Base-by-base conservation (phyloP, 2,888 invertebrate species). In the Acleris emargana region DNA sequence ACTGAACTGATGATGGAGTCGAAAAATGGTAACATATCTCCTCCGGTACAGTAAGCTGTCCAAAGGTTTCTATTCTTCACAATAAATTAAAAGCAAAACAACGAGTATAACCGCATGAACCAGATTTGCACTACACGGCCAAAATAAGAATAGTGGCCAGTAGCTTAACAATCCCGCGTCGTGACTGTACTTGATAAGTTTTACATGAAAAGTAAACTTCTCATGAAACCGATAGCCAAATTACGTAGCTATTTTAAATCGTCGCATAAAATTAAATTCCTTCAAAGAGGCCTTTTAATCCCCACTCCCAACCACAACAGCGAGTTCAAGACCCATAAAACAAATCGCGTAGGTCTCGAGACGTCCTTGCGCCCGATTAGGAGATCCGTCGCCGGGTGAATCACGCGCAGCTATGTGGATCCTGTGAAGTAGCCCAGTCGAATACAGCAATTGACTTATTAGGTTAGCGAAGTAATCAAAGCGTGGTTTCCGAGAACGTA, bases 351-450 rank as follows among this genome's bases (percentile, higher is more conserved):
- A 61, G 66, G 66, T 47, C 60, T 57, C 55, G 54, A 66, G 66
- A 66, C 61, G 66, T 57, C 66, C 66, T 66, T 66, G 66, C 11
- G 57, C 16, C 51, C 42, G 66, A 52, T 61, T 57, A 57, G 66
- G 57, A 43, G 57, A 42, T 43, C 49, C 17, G 61, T 61, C 66
- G 61, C 25, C 60, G 64, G 42, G 51, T 66, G 66, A 66, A 61
- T 66, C 66, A 66, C 22, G 42, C 45, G 43, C n/a, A 54, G 11
- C 20, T 61, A 57, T 43, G 47, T 59, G 22, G 38, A 47, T 49
- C 54, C 13, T 32, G 43, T 58, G 22, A 17, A 54, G 20, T 49
- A 20, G 18, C 11, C 18, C 7, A 18, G 20, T 20, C 49, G 6
- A 20, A 49, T 17, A 49, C 49, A 17, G 49, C 49, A 49, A 49